These are phyloP conservation scores for Osmerus mordax DNA, from an alignment of 2,113 vertebrate genomes.

Conservation along the genomic window DNA sequence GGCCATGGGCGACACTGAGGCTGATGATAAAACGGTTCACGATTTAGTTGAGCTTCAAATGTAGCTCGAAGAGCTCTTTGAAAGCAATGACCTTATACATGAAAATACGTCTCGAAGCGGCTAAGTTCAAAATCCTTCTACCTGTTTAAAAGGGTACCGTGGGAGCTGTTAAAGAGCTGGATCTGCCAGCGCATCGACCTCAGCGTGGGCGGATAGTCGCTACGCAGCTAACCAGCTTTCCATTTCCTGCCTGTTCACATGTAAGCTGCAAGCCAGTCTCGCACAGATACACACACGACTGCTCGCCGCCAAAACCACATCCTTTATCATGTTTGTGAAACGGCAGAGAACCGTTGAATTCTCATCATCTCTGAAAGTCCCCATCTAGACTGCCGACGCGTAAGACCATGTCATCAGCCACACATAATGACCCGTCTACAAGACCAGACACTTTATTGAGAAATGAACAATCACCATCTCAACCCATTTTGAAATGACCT, in stretches of 20 bases:
- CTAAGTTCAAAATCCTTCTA: background rate
- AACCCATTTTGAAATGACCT: background rate
- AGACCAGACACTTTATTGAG: conserved; percentile 26
- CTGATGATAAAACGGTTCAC: background rate
- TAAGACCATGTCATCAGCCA: conserved; percentile 15
- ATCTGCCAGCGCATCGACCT: conserved; percentile 41
- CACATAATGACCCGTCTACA: conserved; percentile 27
- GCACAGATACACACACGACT: background rate
- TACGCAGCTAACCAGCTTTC: conserved; percentile 60
- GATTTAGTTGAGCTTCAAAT: too few species aligned
- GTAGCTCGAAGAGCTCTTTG: too few species aligned
- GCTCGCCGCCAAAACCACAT: conserved; percentile 66
- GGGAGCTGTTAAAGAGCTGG: conserved; percentile 1
- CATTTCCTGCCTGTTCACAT: conserved; percentile 73
- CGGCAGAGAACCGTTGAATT: conserved; percentile 29
- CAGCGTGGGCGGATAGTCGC: conserved; percentile 23
- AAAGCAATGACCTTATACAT: too few species aligned
- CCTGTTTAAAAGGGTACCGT: background rate
- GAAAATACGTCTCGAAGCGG: too few species aligned
- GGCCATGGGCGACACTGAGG: background rate
- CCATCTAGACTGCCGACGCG: conserved; percentile 24
- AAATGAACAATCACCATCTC: conserved; percentile 26
- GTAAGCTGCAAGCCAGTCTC: conserved; percentile 12
- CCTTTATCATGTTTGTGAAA: conserved; percentile 56
- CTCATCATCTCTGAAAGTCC: conserved; percentile 35